Evolutionary conservation across 2,888 invertebrate genomes (phyloP).

Genomic region (Desoria tigrina): DNA sequence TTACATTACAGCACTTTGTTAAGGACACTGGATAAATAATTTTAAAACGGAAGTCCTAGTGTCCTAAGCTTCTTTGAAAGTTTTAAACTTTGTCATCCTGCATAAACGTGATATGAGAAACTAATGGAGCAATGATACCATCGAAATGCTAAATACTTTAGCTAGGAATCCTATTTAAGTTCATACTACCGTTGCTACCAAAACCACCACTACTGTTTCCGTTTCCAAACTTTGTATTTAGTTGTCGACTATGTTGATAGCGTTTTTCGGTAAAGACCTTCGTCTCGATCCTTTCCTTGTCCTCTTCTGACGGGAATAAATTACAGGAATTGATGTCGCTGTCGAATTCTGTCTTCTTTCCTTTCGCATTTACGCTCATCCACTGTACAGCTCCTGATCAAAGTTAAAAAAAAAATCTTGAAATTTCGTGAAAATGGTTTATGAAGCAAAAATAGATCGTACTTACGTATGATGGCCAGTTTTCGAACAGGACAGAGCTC

Average conservation of each 20-base stretch:
- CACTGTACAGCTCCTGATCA: slow-evolving; percentile 33
- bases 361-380: slow-evolving; percentile 29
- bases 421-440: not conserved
- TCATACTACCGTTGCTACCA: no score
- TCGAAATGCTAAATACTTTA: no score
- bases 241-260: slow-evolving; percentile 35
- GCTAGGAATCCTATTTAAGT: no score
- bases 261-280: slow-evolving; percentile 42
- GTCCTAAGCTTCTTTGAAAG: no score
- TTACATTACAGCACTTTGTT: no score
- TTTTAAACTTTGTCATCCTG: no score
- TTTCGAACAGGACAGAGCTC: slow-evolving; percentile 40
- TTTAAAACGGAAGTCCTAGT: no score
- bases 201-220: no score
- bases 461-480: slow-evolving; percentile 40
- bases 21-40: no score
- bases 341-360: no score
- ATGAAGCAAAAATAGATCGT: not conserved
- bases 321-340: slow-evolving; percentile 30
- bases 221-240: slow-evolving; percentile 8
- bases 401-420: not conserved
- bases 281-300: slow-evolving; percentile 41
- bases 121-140: no score
- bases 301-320: slow-evolving; percentile 36
- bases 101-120: no score